Conservation (phyloP, 2,888 invertebrate genomes). For the Conomelus anceps region DNA sequence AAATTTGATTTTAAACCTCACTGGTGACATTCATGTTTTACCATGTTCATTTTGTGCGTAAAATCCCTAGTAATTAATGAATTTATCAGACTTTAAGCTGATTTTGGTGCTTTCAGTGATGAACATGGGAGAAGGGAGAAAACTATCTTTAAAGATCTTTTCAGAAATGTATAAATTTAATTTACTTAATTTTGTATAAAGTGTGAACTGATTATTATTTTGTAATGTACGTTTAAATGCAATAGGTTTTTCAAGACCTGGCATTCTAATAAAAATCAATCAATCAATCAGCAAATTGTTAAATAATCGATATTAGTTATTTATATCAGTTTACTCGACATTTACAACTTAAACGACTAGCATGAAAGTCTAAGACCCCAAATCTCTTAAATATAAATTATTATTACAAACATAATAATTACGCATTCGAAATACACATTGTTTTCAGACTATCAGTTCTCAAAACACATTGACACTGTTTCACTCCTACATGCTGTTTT, state of each 20-base stretch:
- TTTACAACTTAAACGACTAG: constrained; percentile 11
- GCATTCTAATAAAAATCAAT: too few relatives aligned
- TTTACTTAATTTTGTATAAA: too few relatives aligned
- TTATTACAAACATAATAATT: neutral
- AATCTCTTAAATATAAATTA: neutral
- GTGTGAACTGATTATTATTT: too few relatives aligned
- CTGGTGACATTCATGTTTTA: neutral
- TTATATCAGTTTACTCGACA: constrained; percentile 1
- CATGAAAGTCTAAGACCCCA: neutral
- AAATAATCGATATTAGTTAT: neutral
- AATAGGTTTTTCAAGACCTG: too few relatives aligned
- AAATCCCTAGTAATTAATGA: neutral
- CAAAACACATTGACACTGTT: neutral
- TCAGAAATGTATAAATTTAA: too few relatives aligned
- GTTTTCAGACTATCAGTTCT: neutral
- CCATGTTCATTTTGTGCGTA: neutral
- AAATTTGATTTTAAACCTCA: neutral
- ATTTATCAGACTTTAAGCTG: neutral
- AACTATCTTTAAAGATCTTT: neutral
- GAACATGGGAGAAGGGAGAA: neutral
- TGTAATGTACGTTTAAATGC: too few relatives aligned
- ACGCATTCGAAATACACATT: neutral
- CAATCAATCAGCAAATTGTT: too few relatives aligned
- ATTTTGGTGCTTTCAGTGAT: neutral
- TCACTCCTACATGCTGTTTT: neutral